Base-by-base conservation (phyloP, 2,797 vertebrate species). In the Acestrorhynchus altus region DNA sequence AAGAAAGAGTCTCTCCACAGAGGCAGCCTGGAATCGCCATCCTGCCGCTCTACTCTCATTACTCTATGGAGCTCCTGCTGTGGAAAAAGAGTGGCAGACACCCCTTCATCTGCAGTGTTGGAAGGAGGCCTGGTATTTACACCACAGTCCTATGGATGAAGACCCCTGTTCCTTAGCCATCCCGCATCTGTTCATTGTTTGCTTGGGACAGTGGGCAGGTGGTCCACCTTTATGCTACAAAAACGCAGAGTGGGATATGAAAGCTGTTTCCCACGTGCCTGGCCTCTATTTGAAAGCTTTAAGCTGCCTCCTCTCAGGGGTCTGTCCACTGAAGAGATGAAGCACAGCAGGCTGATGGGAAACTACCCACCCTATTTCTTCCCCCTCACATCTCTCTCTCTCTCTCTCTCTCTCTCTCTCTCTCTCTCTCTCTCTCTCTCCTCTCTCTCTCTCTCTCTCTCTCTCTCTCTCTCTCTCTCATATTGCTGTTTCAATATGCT, bases 21-120 rank as follows among this genome's bases (percentile, higher is more conserved):
- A 86, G 77, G 83, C 84, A 76, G 83, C 87, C 90, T 92, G 94
- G 95, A 95, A 94, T 94, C 92, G 86, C 90, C 89, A 93, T 93
- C 95, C 94, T 90, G 94, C 95, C 80, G 94, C 91, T 93, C 92
- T 91, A 89, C 91, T 93, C 96, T 99, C 95, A 98, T 98, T 97
- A 95, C 94, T 96, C 96, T 94, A 92, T 92, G 86, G 90, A 90
- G 91, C 93, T 91, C 95, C 94, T 91, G 94, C 95, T 94, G 95
- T 92, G 93, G 92, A 88, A 79, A 90, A 47, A 86, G 80, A 79
- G 83, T 83, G 79, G 82, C 78, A 83, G 77, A 65, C 83, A 88
- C 78, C 71, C 64, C 72, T 84, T 84, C 87, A 84, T 90, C 88
- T 80, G 75, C 89, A 89, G 88, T 0, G 88, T 90, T 92, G 91